Conservation (phyloP, 2,888 invertebrate genomes). For the Diarsia rubi region DNA sequence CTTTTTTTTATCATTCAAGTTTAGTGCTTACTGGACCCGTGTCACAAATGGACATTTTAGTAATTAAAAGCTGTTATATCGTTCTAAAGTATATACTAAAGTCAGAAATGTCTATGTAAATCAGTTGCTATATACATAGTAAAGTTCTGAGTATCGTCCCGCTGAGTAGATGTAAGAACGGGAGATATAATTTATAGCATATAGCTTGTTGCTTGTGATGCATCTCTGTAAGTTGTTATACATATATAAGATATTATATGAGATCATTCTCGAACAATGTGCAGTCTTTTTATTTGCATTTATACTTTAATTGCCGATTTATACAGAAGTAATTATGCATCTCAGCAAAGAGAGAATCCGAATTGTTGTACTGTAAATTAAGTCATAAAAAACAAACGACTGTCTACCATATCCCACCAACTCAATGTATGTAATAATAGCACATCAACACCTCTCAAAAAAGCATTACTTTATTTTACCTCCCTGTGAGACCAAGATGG, state of each 20-base stretch:
- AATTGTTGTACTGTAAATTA: constrained; percentile 9
- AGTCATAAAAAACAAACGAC: neutral
- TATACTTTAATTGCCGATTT: constrained; percentile 6
- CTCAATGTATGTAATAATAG: constrained; percentile 32
- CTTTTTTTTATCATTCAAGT: constrained; percentile 61
- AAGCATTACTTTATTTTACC: neutral
- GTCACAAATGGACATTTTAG: constrained; percentile 72
- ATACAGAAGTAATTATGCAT: neutral
- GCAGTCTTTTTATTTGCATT: constrained; percentile 66
- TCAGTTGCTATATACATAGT: constrained; percentile 41
- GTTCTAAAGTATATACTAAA: constrained; percentile 61
- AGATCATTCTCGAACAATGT: constrained; percentile 82
- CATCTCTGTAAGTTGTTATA: constrained; percentile 85
- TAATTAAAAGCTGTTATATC: constrained; percentile 55
- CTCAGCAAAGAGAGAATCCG: neutral
- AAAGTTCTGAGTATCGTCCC: constrained; percentile 39
- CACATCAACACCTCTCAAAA: constrained; percentile 5
- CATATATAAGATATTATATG: constrained; percentile 84
- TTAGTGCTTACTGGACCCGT: constrained; percentile 65
- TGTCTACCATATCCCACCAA: neutral
- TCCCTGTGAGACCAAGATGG: neutral
- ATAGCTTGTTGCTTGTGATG: constrained; percentile 78
- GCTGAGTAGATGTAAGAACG: constrained; percentile 33
- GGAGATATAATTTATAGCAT: constrained; percentile 49
- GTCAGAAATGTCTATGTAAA: constrained; percentile 49